Percentiles rank a stretch among this genome's conserved stretches.
Conservation (phyloP, 2,113 vertebrate genomes). For the Odobenus rosmarus region DNA sequence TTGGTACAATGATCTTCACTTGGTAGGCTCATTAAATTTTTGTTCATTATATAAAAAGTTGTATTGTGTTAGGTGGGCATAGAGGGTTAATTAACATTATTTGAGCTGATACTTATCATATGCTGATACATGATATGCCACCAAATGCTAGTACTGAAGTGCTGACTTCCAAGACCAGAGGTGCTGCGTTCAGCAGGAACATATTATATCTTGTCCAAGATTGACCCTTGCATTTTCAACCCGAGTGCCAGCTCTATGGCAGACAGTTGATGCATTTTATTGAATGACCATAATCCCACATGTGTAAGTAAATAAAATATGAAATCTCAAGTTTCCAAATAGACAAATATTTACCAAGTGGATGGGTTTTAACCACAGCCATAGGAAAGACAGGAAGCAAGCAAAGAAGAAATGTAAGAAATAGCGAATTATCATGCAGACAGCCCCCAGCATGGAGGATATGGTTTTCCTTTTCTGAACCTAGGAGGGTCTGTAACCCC, state of each 20-base stretch:
- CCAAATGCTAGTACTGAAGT: accelerated
- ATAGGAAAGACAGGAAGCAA: background rate
- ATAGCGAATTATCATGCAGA: background rate
- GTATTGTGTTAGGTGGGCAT: no score
- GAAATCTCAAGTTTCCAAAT: background rate
- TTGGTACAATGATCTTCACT: background rate
- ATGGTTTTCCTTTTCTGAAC: background rate
- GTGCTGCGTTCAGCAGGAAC: background rate
- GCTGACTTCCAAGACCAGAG: background rate
- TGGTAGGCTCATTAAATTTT: background rate
- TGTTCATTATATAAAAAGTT: background rate
- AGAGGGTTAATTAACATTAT: background rate
- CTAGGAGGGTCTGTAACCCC: background rate
- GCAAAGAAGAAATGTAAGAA: background rate
- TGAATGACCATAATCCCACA: background rate
- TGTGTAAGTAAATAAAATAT: background rate
- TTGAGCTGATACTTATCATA: background rate
- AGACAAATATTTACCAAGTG: background rate
- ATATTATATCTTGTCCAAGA: accelerated
- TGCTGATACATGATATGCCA: no score
- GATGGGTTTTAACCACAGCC: background rate
- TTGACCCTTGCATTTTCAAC: background rate
- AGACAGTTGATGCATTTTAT: background rate
- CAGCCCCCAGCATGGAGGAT: background rate
- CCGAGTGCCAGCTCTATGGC: background rate